Evolutionary conservation across 2,113 vertebrate species (phyloP), one percentile per base, ranked within the genome.

Genomic region (Pheucticus melanocephalus): DNA sequence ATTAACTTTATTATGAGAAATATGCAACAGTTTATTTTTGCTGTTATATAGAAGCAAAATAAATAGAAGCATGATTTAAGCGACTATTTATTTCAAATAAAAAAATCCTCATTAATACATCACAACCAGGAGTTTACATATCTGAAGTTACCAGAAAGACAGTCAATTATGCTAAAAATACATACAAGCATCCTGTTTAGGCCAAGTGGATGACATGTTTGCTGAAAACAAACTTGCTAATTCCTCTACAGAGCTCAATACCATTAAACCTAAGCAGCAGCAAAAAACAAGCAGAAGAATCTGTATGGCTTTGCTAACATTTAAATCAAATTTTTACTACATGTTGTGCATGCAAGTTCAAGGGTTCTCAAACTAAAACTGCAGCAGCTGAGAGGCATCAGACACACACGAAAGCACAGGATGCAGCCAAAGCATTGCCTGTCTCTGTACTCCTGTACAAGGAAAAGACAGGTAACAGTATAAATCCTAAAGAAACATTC

Each of bases 341-440:
- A 3, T 2, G 11, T 8, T 12, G 17, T 4, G 6, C 28, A 76
- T 18, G 33, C 25, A 27, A 37, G 15, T 69, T 86, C 15, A 53
- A 39, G 15, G 12, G 53, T 31, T 51, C 15, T 72, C 42, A 69
- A 61, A 73, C 22, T 33, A 54, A 24, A 80, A 8, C 39, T 4
- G 15, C 5, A 51, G 37, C 37, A 35, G 24, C 14, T 45, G 51
- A 84, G 25, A 91, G 42, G 56, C 14, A 28, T 1, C 56, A 45
- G 16, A 50, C 20, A 40, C 61, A 84, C 15, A 14, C 0, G 5
- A 47, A 84, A 66, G n/a, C 30, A 40, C 27, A 23, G 0, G 0
- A 48, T 39, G 37, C 19, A 56, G 50, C 39, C 9, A 72, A 78
- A 76, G 40, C 19, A 19, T 1, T 14, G 10, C 24, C 35, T 8